These are phyloP conservation scores for Campopleginae sp. DNA, from an alignment of 2,888 invertebrate genomes.

Conservation along the genomic window DNA sequence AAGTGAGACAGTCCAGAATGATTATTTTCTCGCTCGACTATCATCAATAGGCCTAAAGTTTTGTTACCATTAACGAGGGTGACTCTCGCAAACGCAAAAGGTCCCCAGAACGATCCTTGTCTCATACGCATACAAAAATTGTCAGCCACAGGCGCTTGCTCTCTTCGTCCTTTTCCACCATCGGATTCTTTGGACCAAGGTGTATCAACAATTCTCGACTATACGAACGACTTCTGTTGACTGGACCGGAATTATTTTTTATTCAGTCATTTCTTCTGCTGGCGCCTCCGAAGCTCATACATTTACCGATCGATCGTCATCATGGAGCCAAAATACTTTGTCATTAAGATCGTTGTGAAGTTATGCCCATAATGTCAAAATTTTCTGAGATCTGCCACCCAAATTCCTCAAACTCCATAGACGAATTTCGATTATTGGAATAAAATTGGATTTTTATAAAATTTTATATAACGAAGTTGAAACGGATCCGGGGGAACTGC, in stretches of 20 bases:
- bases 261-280: conserved; percentile 27
- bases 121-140: conserved; percentile 66
- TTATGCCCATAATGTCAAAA: not conserved
- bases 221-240: conserved; percentile 70
- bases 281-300: conserved; percentile 5
- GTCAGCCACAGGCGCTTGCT: conserved; percentile 61
- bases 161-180: not conserved
- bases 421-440: no score
- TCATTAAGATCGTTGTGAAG: not conserved
- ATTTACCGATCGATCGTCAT: conserved; percentile 7
- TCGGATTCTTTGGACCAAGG: conserved; percentile 69
- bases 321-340: not conserved
- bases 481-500: conserved; percentile 19
- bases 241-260: conserved; percentile 21
- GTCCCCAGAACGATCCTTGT: conserved; percentile 72
- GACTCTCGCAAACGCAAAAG: conserved; percentile 71
- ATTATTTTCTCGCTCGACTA: conserved; percentile 28
- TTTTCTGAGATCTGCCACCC: not conserved
- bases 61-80: conserved; percentile 78
- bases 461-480: conserved; percentile 14
- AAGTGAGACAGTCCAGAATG: conserved; percentile 33
- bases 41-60: conserved; percentile 54
- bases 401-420: not conserved
- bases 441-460: not conserved
- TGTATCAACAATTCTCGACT: conserved; percentile 77